Base-by-base conservation (phyloP, 2,888 invertebrate genomes). In the Tachystola acroxantha region DNA sequence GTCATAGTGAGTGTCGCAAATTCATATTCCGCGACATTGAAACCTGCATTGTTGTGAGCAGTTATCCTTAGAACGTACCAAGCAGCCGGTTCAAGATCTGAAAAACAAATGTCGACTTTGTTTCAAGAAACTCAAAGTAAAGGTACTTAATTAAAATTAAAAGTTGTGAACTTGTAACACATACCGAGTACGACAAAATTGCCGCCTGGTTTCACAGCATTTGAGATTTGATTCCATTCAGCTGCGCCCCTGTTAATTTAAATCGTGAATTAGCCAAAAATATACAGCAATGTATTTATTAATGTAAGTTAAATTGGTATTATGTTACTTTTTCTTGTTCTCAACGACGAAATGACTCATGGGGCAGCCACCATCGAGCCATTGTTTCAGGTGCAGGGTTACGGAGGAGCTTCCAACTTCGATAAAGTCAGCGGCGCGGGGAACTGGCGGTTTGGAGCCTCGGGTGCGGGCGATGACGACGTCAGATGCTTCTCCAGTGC, bases 311-410 rank as follows among this genome's bases (percentile, higher is more conserved):
- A n/a, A n/a, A n/a, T n/a, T n/a, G n/a, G n/a, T n/a, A n/a, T n/a
- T n/a, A n/a, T n/a, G n/a, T n/a, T 41, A 96, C 96, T 94, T 95
- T 76, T 95, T 95, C 82, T 96, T 96, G 70, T 97, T 95, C 80
- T 97, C 96, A 33, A 98, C 95, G 45, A 97, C 96, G 73, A 97
- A 98, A 72, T 96, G 96, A 46, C 94, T 90, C 94, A 98, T 97
- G 10, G 96, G 95, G 70, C 98, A 98, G 42, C 97, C 97, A 37
- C 97, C 96, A 72, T 96, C 96, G 41, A 94, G 93, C 98, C 98
- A 98, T 45, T 97, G 94, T 61, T 92, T 94, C 53, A 98, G 90
- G 67, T 97, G 96, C 46, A 98, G 89, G 1, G 95, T 95, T 34
- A 97, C 95, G 52, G 96, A 96, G 46, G 96, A 96, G n/a, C 96